phyloP scores from a whole-genome alignment of 2,888 invertebrate species.

The Dolichopus griseipennis region DNA sequence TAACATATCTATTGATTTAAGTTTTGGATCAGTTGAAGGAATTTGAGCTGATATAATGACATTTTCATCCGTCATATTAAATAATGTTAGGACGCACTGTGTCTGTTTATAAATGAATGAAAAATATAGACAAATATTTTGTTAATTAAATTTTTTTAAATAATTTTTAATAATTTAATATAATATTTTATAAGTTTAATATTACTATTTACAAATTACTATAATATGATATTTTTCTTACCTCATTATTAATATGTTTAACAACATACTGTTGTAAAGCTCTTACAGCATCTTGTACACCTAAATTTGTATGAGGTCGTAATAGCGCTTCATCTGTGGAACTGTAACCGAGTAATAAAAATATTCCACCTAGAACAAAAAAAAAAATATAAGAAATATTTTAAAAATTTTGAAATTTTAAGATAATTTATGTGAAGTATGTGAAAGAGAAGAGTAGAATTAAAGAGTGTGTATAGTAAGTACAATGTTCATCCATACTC shows the following conservation, averaged over 20 bases:
- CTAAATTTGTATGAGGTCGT: constrained; percentile 72
- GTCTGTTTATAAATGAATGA: constrained; percentile 51
- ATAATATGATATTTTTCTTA: constrained; percentile 32
- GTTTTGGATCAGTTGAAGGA: constrained; percentile 50
- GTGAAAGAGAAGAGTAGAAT: no score
- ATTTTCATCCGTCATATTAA: constrained; percentile 80
- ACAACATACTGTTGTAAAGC: constrained; percentile 72
- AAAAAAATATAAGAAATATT: no score
- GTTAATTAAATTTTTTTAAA: no score
- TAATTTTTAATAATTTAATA: no score
- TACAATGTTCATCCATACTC: no score
- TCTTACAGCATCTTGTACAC: constrained; percentile 74
- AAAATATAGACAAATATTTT: not conserved
- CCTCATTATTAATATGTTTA: constrained; percentile 63
- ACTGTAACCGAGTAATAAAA: constrained; percentile 81
- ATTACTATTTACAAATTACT: no score
- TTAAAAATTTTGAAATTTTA: no score
- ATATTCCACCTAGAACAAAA: constrained; percentile 61
- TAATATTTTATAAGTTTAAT: no score
- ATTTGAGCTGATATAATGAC: constrained; percentile 76
- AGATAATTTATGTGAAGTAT: no score
- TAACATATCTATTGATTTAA: constrained; percentile 57
- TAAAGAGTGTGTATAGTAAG: no score
- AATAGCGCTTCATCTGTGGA: constrained; percentile 78
- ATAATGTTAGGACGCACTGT: constrained; percentile 72